Base-by-base conservation (phyloP, 2,797 vertebrate genomes). In the Cephalopachus bancanus region DNA sequence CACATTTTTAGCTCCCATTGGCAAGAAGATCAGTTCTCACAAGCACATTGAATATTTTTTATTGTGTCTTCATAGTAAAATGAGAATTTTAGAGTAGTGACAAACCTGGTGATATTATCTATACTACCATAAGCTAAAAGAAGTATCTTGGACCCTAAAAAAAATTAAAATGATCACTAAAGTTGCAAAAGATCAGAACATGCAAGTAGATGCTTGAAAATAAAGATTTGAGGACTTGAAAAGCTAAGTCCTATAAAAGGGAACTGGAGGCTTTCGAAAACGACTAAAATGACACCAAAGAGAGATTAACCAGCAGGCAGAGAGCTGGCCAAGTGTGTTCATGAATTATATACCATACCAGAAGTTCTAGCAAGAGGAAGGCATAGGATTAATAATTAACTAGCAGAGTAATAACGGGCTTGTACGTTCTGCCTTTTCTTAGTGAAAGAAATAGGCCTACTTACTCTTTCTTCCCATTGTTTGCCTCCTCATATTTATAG, bases 301-400 rank as follows among this genome's bases (percentile, higher is more conserved):
- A 85, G 91, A 98, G 96, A 97, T 97, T 96, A 96, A 97, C 78
- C 76, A 98, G 91, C 92, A 97, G 96, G 96, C 97, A 95, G 96
- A 97, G 89, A 95, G 87, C 97, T 97, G 96, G 96, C 96, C 96
- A 97, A 97, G 84, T 92, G 94, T 60, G 69, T 30, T 97, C 97
- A 97, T 97, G 96, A 97, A 98, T 98, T 97, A 98, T 97, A 97
- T 83, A 97, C 94, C 3, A 0, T 83, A 93, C 92, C 95, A 96
- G 97, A 97, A 97, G 97, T 95, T 97, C 97, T 86, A 97, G 89
- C 94, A 91, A 97, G 96, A 97, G 95, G 97, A 91, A 97, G 97
- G 93, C 88, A 16, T 20, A 17, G 79, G 88, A 97, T 97, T 97
- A 97, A 98, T 98, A 97, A 98, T 98, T 98, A 95, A 97, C 94